Evolutionary conservation across 2,797 vertebrate genomes (phyloP).

Genomic region (Chelon auratus): DNA sequence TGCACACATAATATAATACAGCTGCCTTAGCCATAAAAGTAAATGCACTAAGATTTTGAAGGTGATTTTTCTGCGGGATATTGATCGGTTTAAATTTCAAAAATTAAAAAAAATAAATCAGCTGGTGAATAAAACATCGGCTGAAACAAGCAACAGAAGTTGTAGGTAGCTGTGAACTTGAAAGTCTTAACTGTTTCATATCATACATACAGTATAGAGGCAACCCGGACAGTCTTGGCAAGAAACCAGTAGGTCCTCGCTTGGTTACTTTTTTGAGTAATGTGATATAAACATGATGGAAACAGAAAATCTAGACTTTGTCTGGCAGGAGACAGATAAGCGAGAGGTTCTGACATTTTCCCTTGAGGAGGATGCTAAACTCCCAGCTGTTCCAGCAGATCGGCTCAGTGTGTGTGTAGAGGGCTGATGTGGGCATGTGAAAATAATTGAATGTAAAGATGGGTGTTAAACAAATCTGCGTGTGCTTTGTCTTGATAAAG

Average conservation of each 20-base stretch:
- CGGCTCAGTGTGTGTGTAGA: not conserved
- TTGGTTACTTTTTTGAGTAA: not conserved
- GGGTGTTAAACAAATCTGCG: constrained; percentile 1
- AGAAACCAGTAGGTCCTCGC: not conserved
- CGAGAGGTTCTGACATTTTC: not conserved
- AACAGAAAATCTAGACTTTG: not conserved
- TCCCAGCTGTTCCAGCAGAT: not conserved
- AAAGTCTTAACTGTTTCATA: not conserved
- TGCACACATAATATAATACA: not conserved
- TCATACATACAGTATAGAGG: not conserved
- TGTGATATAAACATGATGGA: not conserved
- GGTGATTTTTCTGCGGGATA: not conserved
- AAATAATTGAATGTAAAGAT: not conserved
- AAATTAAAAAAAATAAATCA: too few species aligned
- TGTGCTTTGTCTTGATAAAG: not conserved
- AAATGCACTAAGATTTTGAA: not conserved
- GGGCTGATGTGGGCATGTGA: not conserved
- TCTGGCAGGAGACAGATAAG: not conserved
- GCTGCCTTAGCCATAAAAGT: not conserved
- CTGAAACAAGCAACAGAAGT: not conserved
- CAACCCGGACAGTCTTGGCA: not conserved
- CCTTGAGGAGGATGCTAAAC: not conserved
- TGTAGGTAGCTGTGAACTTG: not conserved
- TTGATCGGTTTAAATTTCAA: not conserved
- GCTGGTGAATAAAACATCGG: too few species aligned